Percentiles rank a stretch among this genome's conserved stretches.
Evolutionary conservation across 2,113 vertebrate species (phyloP).

Genomic region (Apaloderma vittatum): DNA sequence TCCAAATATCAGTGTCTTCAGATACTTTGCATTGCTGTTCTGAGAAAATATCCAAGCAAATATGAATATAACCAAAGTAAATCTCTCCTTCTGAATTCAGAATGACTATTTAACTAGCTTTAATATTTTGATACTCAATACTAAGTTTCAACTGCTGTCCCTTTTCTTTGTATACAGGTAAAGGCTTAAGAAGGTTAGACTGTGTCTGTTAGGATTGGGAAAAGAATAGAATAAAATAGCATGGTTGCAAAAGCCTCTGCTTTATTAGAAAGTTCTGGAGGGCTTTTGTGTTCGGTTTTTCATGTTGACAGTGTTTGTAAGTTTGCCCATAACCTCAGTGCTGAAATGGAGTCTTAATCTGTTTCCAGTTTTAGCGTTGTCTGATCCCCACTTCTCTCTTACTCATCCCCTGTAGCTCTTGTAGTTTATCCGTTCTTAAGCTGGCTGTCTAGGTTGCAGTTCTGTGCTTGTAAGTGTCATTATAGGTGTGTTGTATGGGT

Average conservation of each 20-base stretch:
- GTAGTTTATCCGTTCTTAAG: background rate
- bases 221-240: background rate
- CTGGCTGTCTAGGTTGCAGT: background rate
- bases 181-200: background rate
- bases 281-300: background rate
- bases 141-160: background rate
- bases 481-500: background rate
- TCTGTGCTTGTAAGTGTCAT: background rate
- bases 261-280: background rate
- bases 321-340: background rate
- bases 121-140: slow-evolving; percentile 54
- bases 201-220: background rate
- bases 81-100: slow-evolving; percentile 42
- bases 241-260: background rate
- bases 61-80: slow-evolving; percentile 64
- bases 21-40: slow-evolving; percentile 55
- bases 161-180: slow-evolving; percentile 9
- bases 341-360: background rate
- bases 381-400: background rate
- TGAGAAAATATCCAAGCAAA: slow-evolving; percentile 67
- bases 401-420: background rate
- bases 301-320: background rate
- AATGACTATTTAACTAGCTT: slow-evolving; percentile 66
- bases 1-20: slow-evolving; percentile 63
- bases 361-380: background rate